Evolutionary conservation across 1,140 invertebrate species (phyloP).

Genomic region (Chironomus tepperi): DNA sequence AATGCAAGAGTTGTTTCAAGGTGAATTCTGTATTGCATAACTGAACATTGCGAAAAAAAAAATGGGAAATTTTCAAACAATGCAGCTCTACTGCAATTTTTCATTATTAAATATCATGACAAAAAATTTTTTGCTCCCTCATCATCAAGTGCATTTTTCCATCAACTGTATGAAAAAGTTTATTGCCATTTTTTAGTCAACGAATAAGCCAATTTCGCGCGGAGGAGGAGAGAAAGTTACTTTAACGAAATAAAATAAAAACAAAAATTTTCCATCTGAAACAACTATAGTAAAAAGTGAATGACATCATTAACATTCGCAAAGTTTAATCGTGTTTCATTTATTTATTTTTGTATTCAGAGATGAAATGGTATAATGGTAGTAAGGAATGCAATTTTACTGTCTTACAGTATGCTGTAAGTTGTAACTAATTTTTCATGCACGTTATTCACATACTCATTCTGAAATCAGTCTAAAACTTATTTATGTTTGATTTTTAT

Average conservation of each 20-base stretch:
- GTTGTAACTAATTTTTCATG: neutral
- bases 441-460: neutral
- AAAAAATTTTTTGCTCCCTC: neutral
- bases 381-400: no score
- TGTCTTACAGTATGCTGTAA: neutral
- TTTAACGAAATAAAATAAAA: neutral
- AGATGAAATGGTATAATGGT: no score
- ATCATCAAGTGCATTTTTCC: neutral
- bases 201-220: neutral
- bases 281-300: neutral
- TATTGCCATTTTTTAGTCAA: neutral
- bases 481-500: no score
- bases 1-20: constrained; percentile 2
- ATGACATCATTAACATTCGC: constrained; percentile 21
- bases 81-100: neutral
- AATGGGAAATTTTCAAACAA: neutral
- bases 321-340: constrained; percentile 4
- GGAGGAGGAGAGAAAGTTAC: neutral
- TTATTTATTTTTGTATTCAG: neutral
- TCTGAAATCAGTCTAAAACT: no score
- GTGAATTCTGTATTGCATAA: neutral
- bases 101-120: neutral
- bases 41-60: neutral
- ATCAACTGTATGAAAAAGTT: neutral
- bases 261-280: neutral